These are phyloP conservation scores for Sander lucioperca DNA, from an alignment of 2,113 vertebrate species.

Conservation along the genomic window DNA sequence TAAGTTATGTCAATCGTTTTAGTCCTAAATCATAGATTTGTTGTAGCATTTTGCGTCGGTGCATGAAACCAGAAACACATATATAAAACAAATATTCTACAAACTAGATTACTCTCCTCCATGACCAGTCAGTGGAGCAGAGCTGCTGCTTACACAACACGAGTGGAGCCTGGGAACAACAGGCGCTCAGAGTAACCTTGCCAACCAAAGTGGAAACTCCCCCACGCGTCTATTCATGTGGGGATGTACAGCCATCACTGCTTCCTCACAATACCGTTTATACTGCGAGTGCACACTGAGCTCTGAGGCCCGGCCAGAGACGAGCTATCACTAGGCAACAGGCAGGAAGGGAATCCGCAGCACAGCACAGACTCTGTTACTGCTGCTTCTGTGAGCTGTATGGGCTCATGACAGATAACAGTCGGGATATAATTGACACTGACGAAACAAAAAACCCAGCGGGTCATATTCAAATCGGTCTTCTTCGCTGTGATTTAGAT, in stretches of 20 bases:
- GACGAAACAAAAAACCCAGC: not conserved
- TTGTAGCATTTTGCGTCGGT: not conserved
- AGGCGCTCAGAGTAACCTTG: slow-evolving; percentile 51
- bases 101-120: slow-evolving; percentile 5
- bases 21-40: not conserved
- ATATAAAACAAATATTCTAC: not conserved
- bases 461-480: slow-evolving; percentile 33
- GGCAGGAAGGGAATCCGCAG: slow-evolving; percentile 62
- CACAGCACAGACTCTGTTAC: slow-evolving; percentile 34
- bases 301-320: slow-evolving; percentile 51
- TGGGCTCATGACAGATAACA: slow-evolving; percentile 53
- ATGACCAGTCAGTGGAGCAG: slow-evolving; percentile 30
- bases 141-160: slow-evolving; percentile 49
- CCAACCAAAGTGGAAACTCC: slow-evolving; percentile 70
- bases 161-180: slow-evolving; percentile 61
- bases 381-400: slow-evolving; percentile 45
- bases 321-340: slow-evolving; percentile 79
- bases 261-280: slow-evolving; percentile 61
- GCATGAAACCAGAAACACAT: not conserved
- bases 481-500: not conserved
- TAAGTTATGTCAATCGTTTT: not conserved
- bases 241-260: slow-evolving; percentile 55
- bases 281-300: slow-evolving; percentile 51
- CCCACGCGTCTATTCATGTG: slow-evolving; percentile 71
- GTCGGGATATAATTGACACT: slow-evolving; percentile 28